phyloP scores from a whole-genome alignment of 2,888 invertebrate species.

The Drosophila pseudotakahashii region DNA sequence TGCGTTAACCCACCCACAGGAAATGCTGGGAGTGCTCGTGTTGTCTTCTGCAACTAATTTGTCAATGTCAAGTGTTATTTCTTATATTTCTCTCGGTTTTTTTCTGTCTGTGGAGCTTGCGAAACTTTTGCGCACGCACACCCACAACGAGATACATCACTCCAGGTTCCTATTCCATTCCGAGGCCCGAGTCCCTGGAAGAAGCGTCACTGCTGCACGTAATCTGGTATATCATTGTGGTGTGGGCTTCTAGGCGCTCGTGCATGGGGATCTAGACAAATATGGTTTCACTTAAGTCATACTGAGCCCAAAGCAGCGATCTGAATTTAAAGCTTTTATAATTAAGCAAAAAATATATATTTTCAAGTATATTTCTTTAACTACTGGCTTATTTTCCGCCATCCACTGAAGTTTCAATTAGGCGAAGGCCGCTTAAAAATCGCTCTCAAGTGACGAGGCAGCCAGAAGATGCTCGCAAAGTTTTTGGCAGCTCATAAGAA shows the following conservation, averaged over 20 bases:
- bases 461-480: slow-evolving; percentile 34
- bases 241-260: slow-evolving; percentile 66
- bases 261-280: slow-evolving; percentile 56
- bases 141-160: slow-evolving; percentile 34
- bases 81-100: slow-evolving; percentile 52
- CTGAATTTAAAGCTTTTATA: too few relatives aligned
- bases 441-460: slow-evolving; percentile 16
- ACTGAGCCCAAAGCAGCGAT: neutral
- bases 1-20: slow-evolving; percentile 37
- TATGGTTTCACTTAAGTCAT: slow-evolving; percentile 20
- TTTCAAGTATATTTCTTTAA: neutral
- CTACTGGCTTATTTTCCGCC: neutral
- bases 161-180: neutral
- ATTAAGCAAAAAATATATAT: neutral
- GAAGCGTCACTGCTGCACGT: slow-evolving; percentile 64
- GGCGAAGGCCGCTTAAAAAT: slow-evolving; percentile 42
- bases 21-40: slow-evolving; percentile 33
- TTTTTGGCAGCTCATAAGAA: slow-evolving; percentile 68
- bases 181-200: too few relatives aligned
- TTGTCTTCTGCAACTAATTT: slow-evolving; percentile 80
- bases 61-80: slow-evolving; percentile 83
- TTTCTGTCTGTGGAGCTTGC: slow-evolving; percentile 39
- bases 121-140: slow-evolving; percentile 63
- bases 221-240: slow-evolving; percentile 63
- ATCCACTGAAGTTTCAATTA: slow-evolving; percentile 68